Evolutionary conservation across 2,797 vertebrate genomes (phyloP).

Genomic region (Muraenolepis orangiensis): DNA sequence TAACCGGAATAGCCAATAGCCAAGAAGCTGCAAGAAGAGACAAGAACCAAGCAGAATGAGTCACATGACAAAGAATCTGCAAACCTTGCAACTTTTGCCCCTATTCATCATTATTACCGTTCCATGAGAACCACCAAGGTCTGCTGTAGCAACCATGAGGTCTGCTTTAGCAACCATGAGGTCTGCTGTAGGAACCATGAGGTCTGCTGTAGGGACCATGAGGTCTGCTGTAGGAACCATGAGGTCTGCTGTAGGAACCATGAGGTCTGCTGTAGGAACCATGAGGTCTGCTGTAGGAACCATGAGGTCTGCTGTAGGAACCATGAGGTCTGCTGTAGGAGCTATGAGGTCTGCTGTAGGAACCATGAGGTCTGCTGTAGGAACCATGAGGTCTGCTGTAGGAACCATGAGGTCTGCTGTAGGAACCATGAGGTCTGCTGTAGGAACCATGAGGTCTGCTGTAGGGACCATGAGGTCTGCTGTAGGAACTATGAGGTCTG

Average conservation of each 20-base stretch:
- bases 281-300: conserved; percentile 5
- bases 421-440: conserved; percentile 5
- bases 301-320: conserved; percentile 3
- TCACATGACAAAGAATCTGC: not conserved
- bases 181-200: conserved; percentile 4
- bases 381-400: conserved; percentile 4
- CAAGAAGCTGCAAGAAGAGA: not conserved
- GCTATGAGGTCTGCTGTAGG: conserved; percentile 3
- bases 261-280: conserved; percentile 5
- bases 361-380: conserved; percentile 3
- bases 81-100: not conserved
- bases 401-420: conserved; percentile 4
- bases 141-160: conserved; percentile 1
- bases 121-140: conserved; percentile 8
- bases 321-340: too few species aligned
- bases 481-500: conserved; percentile 3
- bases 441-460: conserved; percentile 5
- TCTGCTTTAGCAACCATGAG: conserved; percentile 3
- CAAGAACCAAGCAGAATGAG: not conserved
- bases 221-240: conserved; percentile 4
- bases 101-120: conserved; percentile 4
- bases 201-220: conserved; percentile 5
- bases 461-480: conserved; percentile 3
- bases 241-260: conserved; percentile 4
- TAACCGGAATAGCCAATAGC: not conserved